Base-by-base conservation (phyloP, 37 sponge, comb jelly and placozoan species). In the Spongia lamella region DNA sequence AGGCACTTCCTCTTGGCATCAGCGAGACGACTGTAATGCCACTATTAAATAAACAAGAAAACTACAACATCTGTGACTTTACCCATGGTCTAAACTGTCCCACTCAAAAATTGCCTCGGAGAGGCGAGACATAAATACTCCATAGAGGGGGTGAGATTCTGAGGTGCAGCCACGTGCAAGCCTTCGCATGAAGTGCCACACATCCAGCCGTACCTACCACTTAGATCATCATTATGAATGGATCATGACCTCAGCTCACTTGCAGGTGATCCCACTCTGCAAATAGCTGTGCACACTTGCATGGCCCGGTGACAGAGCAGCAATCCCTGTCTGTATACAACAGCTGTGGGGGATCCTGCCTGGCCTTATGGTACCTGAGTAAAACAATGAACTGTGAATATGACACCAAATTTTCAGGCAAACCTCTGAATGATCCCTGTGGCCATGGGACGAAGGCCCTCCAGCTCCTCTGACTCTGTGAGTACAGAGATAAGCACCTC, bases 171-270 rank as follows among this genome's bases (percentile, higher is more conserved):
- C 73, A 9, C 38, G n/a, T 17, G 76, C 76, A 32, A 83, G 49
- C 37, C 83, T 56, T 1, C 83, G 20, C 83, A 74, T 83, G 38
- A 75, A 83, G 53, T 83, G 83, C 83, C 83, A 75, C 53, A 67
- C 49, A 29, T 83, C 83, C 0, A 83, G 57, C 25, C 73, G 38
- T 1, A 80, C 58, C 1, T 4, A 26, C n/a, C n/a, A n/a, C n/a
- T n/a, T n/a, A n/a, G n/a, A n/a, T n/a, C n/a, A n/a, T n/a, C n/a
- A n/a, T n/a, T n/a, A n/a, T n/a, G n/a, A n/a, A n/a, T n/a, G n/a
- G n/a, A n/a, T n/a, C n/a, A n/a, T n/a, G n/a, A n/a, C n/a, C n/a
- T n/a, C n/a, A n/a, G n/a, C n/a, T n/a, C n/a, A n/a, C n/a, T n/a
- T n/a, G n/a, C n/a, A n/a, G n/a, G n/a, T n/a, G n/a, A n/a, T n/a